Conservation (phyloP, 2,888 invertebrate species). For the Linnaemya tessellans region DNA sequence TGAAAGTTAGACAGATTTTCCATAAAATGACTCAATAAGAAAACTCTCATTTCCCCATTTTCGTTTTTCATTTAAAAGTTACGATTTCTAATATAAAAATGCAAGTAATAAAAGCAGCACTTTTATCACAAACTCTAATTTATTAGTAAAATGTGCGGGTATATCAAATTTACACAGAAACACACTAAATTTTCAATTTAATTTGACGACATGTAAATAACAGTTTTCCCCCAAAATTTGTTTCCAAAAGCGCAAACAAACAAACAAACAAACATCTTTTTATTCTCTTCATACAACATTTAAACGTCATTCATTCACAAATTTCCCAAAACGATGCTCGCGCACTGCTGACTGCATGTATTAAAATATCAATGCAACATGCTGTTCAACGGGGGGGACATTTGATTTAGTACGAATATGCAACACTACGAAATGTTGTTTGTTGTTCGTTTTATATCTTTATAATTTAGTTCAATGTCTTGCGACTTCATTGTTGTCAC, state of each 20-base stretch:
- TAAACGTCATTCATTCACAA: conserved; percentile 13
- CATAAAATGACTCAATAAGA: no score
- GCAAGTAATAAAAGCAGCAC: not conserved
- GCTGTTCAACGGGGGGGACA: conserved; percentile 30
- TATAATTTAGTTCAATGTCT: conserved; percentile 55
- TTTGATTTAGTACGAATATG: conserved; percentile 36
- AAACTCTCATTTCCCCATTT: no score
- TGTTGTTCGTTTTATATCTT: conserved; percentile 7
- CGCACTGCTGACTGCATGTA: not conserved
- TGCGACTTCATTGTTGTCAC: conserved; percentile 67
- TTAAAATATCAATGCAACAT: conserved; percentile 15
- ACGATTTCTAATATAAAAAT: not conserved
- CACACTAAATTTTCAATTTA: conserved; percentile 20
- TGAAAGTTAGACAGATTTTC: no score
- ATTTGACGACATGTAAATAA: not conserved
- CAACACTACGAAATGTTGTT: conserved; percentile 9
- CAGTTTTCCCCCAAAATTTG: conserved; percentile 3
- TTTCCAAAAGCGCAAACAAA: not conserved
- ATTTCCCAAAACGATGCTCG: not conserved
- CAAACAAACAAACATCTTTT: not conserved
- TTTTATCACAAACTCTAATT: not conserved
- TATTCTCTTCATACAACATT: not conserved
- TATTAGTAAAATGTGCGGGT: not conserved
- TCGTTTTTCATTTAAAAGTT: not conserved
- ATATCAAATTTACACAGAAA: not conserved